These are phyloP conservation scores for Andrena hattorfiana DNA, from an alignment of 2,888 invertebrate species.

Conservation along the genomic window DNA sequence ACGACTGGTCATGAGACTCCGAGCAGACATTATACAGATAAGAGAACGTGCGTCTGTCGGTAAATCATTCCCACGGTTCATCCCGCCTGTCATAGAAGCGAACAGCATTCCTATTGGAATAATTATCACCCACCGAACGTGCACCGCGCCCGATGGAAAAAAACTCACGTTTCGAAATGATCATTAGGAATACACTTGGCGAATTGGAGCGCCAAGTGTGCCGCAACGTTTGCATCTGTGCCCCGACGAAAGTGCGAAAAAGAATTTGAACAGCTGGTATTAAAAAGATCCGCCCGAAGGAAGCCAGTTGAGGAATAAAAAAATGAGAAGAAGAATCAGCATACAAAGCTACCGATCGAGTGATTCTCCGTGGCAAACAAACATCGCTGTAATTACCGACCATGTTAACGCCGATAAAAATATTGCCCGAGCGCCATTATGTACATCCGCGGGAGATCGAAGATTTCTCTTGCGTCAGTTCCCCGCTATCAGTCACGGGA, in stretches of 20 bases:
- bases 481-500: slow-evolving; percentile 32
- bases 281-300: not conserved
- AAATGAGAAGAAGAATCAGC: not conserved
- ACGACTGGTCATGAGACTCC: not conserved
- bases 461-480: slow-evolving; percentile 32
- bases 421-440: slow-evolving; percentile 15
- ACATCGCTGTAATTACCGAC: slow-evolving; percentile 23
- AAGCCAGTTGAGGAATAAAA: not conserved
- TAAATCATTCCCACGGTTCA: not conserved
- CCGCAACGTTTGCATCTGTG: too few relatives aligned
- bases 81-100: not conserved
- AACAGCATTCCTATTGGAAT: not conserved
- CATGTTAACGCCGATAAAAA: slow-evolving; percentile 28
- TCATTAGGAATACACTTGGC: too few relatives aligned
- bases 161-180: not conserved
- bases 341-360: not conserved
- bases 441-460: slow-evolving; percentile 15
- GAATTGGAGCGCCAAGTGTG: too few relatives aligned
- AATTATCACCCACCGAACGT: not conserved
- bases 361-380: not conserved
- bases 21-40: not conserved
- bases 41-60: not conserved
- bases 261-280: not conserved
- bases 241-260: too few relatives aligned
- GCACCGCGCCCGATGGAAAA: not conserved